These are phyloP conservation scores for Garra rufa DNA, from an alignment of 2,113 vertebrate genomes.

Conservation along the genomic window DNA sequence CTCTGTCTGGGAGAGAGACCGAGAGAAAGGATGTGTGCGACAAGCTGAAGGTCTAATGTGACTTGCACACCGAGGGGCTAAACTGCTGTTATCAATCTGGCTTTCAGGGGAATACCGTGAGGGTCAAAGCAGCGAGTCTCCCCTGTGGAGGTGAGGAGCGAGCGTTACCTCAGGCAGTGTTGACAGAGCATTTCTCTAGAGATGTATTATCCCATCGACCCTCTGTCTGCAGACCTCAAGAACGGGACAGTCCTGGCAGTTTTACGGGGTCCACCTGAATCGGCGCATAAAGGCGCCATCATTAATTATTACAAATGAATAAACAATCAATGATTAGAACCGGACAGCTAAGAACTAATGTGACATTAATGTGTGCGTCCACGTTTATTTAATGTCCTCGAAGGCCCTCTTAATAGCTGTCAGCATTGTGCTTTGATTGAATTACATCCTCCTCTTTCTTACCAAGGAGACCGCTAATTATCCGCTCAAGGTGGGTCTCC, in stretches of 20 bases:
- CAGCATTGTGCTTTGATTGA: constrained; percentile 30
- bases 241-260: neutral
- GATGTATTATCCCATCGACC: constrained; percentile 19
- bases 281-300: neutral
- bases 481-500: constrained; percentile 29
- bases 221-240: neutral
- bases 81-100: constrained; percentile 43
- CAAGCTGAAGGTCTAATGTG: constrained; percentile 35
- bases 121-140: constrained; percentile 14
- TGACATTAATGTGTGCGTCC: neutral
- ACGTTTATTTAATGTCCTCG: constrained; percentile 6
- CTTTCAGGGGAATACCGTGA: constrained; percentile 31
- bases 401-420: constrained; percentile 15
- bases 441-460: constrained; percentile 10
- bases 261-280: neutral
- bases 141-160: neutral
- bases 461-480: constrained; percentile 38
- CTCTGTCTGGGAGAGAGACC: constrained; percentile 32
- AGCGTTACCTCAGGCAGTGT: constrained; percentile 14
- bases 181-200: constrained; percentile 36
- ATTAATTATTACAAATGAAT: constrained; percentile 23
- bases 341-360: neutral
- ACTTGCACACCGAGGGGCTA: constrained; percentile 20
- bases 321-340: neutral
- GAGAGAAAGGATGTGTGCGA: constrained; percentile 17